Percentiles rank a stretch among this genome's conserved stretches.
phyloP scores from a whole-genome alignment of 2,113 vertebrate genomes.

The Columbina picui region DNA sequence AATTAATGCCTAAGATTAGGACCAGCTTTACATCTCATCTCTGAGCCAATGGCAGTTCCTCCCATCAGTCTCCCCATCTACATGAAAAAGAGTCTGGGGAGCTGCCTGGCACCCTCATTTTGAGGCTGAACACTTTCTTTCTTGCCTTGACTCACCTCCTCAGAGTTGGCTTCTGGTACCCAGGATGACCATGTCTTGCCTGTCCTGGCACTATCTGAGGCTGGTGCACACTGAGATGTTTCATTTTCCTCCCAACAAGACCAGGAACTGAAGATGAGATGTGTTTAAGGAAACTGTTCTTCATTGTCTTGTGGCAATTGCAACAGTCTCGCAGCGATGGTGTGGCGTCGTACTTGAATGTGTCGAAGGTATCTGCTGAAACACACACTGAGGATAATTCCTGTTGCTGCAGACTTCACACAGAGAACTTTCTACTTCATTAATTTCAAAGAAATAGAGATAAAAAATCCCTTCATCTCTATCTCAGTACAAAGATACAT shows the following conservation, averaged over 20 bases:
- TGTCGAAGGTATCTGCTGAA: background rate
- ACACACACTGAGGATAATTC: background rate
- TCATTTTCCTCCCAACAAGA: background rate
- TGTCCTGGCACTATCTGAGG: background rate
- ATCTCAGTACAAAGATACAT: background rate
- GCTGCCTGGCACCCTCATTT: background rate
- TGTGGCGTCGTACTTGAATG: background rate
- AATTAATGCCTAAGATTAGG: background rate
- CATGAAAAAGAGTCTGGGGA: background rate
- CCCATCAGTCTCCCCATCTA: background rate
- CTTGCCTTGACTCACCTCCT: background rate
- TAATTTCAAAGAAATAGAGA: slow-evolving; percentile 8
- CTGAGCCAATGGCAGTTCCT: background rate
- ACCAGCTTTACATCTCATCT: background rate
- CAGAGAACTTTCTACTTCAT: background rate
- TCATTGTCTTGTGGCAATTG: background rate
- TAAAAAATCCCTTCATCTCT: background rate
- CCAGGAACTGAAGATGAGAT: background rate
- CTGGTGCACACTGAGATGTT: rapidly evolving
- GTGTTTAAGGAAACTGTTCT: background rate
- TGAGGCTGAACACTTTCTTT: background rate
- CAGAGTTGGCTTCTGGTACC: rapidly evolving
- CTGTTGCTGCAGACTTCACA: background rate
- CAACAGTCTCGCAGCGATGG: background rate
- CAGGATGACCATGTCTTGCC: rapidly evolving